Percentiles rank a stretch among this genome's conserved stretches.
Conservation (phyloP, 2,113 vertebrate genomes). For the Dasypus novemcinctus region DNA sequence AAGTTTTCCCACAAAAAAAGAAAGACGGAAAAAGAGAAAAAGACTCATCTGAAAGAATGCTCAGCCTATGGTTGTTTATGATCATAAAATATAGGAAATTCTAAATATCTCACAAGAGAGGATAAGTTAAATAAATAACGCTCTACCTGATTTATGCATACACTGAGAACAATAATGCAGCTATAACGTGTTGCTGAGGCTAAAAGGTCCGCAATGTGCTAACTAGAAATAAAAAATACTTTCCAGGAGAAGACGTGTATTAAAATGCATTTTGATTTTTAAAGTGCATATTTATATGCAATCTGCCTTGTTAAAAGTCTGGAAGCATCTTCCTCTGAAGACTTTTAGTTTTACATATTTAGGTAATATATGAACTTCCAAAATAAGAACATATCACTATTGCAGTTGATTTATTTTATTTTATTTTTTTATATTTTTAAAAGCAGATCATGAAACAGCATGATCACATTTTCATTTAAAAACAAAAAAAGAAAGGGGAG, state of each 20-base stretch:
- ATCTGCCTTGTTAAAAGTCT: not conserved
- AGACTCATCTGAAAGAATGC: not conserved
- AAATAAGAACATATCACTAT: not conserved
- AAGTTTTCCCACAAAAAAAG: not conserved
- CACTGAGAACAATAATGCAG: not conserved
- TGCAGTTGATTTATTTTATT: not conserved
- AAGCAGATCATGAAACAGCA: not conserved
- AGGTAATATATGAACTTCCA: not conserved
- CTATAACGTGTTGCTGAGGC: not conserved
- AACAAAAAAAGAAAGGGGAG: not conserved
- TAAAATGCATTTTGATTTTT: conserved; percentile 1
- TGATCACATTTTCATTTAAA: not conserved
- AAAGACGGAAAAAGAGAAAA: not conserved
- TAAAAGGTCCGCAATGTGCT: not conserved
- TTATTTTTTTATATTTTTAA: not conserved
- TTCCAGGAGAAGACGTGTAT: not conserved
- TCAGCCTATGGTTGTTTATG: not conserved
- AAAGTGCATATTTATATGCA: not conserved
- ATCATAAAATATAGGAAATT: not conserved
- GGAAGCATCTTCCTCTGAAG: conserved; percentile 13
- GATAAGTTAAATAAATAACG: not conserved
- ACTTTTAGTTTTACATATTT: not conserved
- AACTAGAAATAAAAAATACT: not conserved
- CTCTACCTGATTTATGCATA: not conserved
- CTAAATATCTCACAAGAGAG: not conserved